These are phyloP conservation scores for Ptychobarbus kaznakovi DNA, from an alignment of 2,797 vertebrate genomes.

Conservation along the genomic window DNA sequence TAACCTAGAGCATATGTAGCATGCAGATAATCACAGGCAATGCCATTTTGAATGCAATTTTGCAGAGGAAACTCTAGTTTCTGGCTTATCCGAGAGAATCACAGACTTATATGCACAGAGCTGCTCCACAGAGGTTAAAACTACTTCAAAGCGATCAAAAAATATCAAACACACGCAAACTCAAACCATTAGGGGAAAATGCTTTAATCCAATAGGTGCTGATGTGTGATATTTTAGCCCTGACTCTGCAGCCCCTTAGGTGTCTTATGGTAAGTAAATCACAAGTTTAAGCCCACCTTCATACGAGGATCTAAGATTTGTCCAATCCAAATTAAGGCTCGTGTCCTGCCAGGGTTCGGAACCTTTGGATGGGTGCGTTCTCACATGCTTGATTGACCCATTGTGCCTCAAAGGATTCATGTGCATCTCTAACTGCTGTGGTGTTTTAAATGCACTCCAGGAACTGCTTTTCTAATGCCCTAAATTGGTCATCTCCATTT, in stretches of 20 bases:
- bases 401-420: conserved; percentile 20
- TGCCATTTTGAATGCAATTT: background rate
- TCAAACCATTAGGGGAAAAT: conserved; percentile 35
- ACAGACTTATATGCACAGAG: background rate
- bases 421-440: background rate
- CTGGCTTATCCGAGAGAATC: background rate
- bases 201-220: conserved; percentile 42
- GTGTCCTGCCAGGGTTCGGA: conserved; percentile 15
- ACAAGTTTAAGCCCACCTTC: conserved; percentile 13
- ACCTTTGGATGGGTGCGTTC: conserved; percentile 29
- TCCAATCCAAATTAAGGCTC: background rate
- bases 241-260: conserved; percentile 22
- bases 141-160: conserved; percentile 37
- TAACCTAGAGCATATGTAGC: conserved; percentile 22
- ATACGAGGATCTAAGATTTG: background rate
- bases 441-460: background rate
- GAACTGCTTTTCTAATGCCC: conserved; percentile 10
- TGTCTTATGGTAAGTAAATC: conserved; percentile 24
- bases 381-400: conserved; percentile 15
- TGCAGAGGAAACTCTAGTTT: conserved; percentile 9
- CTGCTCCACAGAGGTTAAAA: conserved; percentile 8
- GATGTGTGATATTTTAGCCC: conserved; percentile 36
- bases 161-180: conserved; percentile 46
- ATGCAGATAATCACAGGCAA: conserved; percentile 32
- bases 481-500: conserved; percentile 57